These are phyloP conservation scores for Anarrhichthys ocellatus DNA, from an alignment of 2,113 vertebrate species.

Conservation along the genomic window DNA sequence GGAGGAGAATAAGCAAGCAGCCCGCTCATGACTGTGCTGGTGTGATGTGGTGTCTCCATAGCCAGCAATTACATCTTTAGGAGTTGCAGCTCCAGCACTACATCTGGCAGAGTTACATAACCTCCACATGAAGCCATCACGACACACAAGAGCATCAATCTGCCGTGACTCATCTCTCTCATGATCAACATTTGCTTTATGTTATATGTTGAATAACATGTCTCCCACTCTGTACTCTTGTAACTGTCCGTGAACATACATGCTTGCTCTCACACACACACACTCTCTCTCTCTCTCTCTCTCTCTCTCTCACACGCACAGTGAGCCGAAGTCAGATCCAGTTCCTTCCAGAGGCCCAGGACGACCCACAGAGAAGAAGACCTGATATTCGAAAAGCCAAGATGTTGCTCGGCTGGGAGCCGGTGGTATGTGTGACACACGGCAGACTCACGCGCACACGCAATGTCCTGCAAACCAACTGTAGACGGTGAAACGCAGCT, in stretches of 20 bases:
- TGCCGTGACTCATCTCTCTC: not conserved
- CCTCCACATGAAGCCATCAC: not conserved
- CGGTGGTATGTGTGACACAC: constrained; percentile 88
- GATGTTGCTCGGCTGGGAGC: constrained; percentile 95
- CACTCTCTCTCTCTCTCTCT: no score
- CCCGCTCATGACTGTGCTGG: not conserved
- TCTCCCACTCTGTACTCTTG: not conserved
- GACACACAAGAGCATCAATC: not conserved
- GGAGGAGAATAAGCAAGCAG: not conserved
- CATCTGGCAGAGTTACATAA: not conserved
- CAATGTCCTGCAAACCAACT: not conserved
- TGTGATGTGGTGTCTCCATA: not conserved
- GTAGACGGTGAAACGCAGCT: not conserved
- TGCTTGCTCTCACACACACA: not conserved
- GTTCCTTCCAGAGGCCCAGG: constrained; percentile 98
- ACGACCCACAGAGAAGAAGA: constrained; percentile 96
- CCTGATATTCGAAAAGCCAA: constrained; percentile 98
- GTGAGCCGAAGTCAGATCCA: constrained; percentile 95
- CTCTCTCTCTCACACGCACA: constrained; percentile 33
- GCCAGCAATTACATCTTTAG: not conserved
- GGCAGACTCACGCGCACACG: not conserved
- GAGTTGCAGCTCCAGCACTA: no score
- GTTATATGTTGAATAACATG: not conserved
- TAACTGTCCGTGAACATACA: not conserved
- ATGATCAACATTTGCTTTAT: not conserved